Base-by-base conservation (phyloP, 2,888 invertebrate species). In the Chymomyza procnemis region DNA sequence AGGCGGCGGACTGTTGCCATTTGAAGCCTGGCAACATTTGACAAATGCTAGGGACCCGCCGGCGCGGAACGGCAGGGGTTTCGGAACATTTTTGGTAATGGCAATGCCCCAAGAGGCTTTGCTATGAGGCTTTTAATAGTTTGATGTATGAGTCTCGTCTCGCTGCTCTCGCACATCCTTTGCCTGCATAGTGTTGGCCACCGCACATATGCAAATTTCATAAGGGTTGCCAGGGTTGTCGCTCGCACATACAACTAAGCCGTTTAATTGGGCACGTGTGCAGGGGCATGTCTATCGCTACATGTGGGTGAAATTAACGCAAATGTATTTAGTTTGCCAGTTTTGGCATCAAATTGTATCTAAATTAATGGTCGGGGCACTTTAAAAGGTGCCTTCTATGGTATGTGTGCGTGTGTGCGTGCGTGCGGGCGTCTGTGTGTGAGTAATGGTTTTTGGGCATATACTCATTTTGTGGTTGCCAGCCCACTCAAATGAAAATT, bases 1-100 rank as follows among this genome's bases (percentile, higher is more conserved):
- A 76, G n/a, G n/a, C n/a, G n/a, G n/a, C n/a, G n/a, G n/a, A 85
- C 79, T 86, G 86, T 84, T 84, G 86, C 87, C 81, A 68, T 72
- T 79, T 80, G 75, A 80, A 83, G 74, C 82, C 78, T 67, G 70
- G 77, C 75, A 80, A 81, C 85, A 80, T 87, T 87, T 85, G 87
- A 87, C 87, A 85, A 85, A 87, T 85, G 87, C 73, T 78, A 61
- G 71, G 69, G 34, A 12, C 64, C 41, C 57, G 65, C 68, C 63
- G 64, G 68, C 63, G n/a, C n/a, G n/a, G n/a, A n/a, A n/a, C 26
- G 65, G 59, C 67, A 34, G 22, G 46, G 41, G 48, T 21, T 41
- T 47, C 26, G 54, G 59, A 52, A 52, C 47, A 5, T 18, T 16
- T 48, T 22, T 22, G 48, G 48, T 14, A 22, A 16, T 19, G 56